Conservation (phyloP, 2,888 invertebrate genomes). For the Nomada hirtipes region DNA sequence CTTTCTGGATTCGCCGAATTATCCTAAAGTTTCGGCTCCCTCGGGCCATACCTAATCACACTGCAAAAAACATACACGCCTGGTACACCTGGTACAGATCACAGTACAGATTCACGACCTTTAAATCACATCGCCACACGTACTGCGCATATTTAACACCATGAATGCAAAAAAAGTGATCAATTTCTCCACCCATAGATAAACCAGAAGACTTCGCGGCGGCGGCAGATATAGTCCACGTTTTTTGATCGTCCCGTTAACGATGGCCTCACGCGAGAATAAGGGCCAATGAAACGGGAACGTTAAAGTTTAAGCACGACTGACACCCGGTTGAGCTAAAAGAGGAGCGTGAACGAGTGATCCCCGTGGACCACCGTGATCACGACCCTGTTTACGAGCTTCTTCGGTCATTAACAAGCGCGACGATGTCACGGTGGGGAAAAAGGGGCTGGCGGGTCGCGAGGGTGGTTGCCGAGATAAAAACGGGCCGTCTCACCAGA, state of each 20-base stretch:
- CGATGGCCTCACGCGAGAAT: constrained; percentile 63
- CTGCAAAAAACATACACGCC: too few species aligned
- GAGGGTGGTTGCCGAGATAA: constrained; percentile 52
- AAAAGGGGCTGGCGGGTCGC: neutral
- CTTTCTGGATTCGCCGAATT: too few species aligned
- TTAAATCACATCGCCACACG: neutral
- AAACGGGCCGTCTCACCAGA: constrained; percentile 32
- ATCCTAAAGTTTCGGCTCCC: too few species aligned
- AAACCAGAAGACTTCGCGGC: constrained; percentile 5
- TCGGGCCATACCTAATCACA: too few species aligned
- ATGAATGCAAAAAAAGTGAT: too few species aligned
- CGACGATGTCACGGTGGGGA: constrained; percentile 2
- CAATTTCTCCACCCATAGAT: neutral
- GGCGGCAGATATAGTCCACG: constrained; percentile 14
- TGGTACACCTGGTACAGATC: too few species aligned
- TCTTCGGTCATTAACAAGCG: constrained; percentile 63
- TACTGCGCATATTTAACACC: neutral
- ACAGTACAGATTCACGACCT: too few species aligned
- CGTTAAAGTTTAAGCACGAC: constrained; percentile 59
- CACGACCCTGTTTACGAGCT: constrained; percentile 67
- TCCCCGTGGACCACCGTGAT: constrained; percentile 67
- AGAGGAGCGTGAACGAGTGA: constrained; percentile 40
- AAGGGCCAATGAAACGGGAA: constrained; percentile 62
- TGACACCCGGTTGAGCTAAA: constrained; percentile 29
- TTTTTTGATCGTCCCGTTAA: constrained; percentile 56